Percentiles rank a stretch among this genome's conserved stretches.
These are phyloP conservation scores for Linurgus olivaceus DNA, from an alignment of 2,797 vertebrate species.

Conservation along the genomic window DNA sequence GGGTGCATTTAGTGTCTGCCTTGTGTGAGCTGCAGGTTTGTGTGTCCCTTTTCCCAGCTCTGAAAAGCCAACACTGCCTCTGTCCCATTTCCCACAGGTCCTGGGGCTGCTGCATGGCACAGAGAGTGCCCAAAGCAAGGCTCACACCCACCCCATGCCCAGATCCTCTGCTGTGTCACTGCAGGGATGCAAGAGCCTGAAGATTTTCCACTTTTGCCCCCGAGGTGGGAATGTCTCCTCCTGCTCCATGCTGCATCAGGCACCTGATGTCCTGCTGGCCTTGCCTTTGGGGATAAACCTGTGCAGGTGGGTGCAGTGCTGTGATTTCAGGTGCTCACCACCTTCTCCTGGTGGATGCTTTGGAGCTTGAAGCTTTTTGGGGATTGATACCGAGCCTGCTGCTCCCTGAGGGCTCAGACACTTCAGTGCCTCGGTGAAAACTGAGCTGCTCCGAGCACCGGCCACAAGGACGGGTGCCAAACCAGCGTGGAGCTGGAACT, in stretches of 20 bases:
- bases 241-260: background rate
- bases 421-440: background rate
- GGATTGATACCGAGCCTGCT: rapidly evolving
- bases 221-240: rapidly evolving
- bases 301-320: background rate
- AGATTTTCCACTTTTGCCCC: rapidly evolving
- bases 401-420: background rate
- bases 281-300: background rate
- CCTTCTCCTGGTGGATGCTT: background rate
- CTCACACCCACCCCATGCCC: rapidly evolving
- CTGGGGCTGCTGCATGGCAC: background rate
- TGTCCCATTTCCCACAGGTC: background rate
- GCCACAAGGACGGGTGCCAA: background rate
- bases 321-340: background rate
- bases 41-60: rapidly evolving
- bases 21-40: rapidly evolving
- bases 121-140: background rate
- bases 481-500: rapidly evolving
- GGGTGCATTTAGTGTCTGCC: rapidly evolving
- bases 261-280: background rate
- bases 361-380: background rate
- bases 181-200: rapidly evolving
- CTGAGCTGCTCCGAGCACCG: background rate
- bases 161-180: background rate
- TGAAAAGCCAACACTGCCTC: rapidly evolving